Evolutionary conservation across 2,888 invertebrate species (phyloP), one percentile per base, ranked within the genome.

Genomic region (Gastrophysa polygoni): DNA sequence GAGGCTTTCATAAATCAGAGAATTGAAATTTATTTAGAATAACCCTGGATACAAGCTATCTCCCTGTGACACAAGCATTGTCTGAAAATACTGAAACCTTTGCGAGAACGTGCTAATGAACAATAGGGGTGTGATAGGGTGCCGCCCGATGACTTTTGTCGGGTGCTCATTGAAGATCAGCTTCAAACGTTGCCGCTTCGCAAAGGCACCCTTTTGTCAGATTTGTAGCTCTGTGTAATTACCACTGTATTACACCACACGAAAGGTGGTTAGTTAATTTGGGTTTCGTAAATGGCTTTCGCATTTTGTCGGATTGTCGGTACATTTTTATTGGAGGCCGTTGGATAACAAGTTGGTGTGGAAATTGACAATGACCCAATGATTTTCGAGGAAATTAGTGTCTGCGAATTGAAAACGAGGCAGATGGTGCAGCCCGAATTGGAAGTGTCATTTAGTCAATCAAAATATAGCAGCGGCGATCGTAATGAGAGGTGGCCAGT

Each of bases 181-280:
- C 44, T 16, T 43, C 54, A 54, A 54, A 54, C 21, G 54, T 21
- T 8, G 43, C 24, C 46, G 21, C 46, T 43, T 43, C 24, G 54
- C n/a, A n/a, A 43, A 21, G 24, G 14, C 16, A 17, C 38, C 54
- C 43, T 54, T 54, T 54, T 38, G 38, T 16, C 18, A 24, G 34
- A 54, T 21, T 18, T 20, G 38, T 43, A 43, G 54, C 21, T 21
- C 43, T 43, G 38, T 54, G 54, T 52, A 52, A 52, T 52, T 52
- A 54, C 43, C 43, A 54, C 54, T 43, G 54, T 38, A 43, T 24
- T 54, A 54, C 43, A 21, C 34, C 43, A 16, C 43, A 54, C 54
- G 43, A 54, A 34, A 34, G 43, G 24, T 24, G 21, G 8, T 38
- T 24, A 16, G 8, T 38, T 54, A 54, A 54, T 54, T 54, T 43